Evolutionary conservation across 2,888 invertebrate species (phyloP), one percentile per base, ranked within the genome.

Genomic region (Plusia festucae): DNA sequence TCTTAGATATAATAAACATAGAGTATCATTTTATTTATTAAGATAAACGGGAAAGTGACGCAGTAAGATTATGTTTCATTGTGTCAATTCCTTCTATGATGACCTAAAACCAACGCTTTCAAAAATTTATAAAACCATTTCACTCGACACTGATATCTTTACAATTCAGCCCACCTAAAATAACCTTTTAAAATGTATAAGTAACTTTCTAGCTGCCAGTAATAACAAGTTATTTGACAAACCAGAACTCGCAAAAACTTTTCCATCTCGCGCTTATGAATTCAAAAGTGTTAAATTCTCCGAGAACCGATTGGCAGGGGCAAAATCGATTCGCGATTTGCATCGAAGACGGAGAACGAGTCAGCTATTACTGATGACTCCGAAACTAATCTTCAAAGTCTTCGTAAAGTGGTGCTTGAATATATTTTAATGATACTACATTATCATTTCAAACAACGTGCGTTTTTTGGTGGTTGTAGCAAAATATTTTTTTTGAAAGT

Each of bases 301-400:
- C 62, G 72, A 77, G 72, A 73, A 78, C 64, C 78, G 79, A 83
- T 82, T 79, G 85, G 70, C 67, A 68, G 73, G 60, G 71, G 80
- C 86, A 85, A 87, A 88, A 88, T 85, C 85, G 87, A 88, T 85
- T 87, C 75, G 65, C 66, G 68, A 92, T 93, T 93, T 91, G 92
- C 92, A 93, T 93, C 79, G 79, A 79, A 92, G 91, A 90, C 90
- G 91, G 66, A 76, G 80, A 87, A 85, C 72, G 76, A 87, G 82
- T 89, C 89, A 87, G 90, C 91, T 87, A 89, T 88, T 87, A 89
- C 85, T 81, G 84, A 81, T 82, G 84, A 86, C 88, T 90, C 84
- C 76, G 79, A 86, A 90, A 91, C 90, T 91, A 90, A 91, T 92
- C 89, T 87, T 84, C 84, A 85, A 84, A 90, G 89, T 85, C 83